A percentile compares a stretch with the other conserved stretches of the same genome.
Evolutionary conservation across 2,888 invertebrate genomes (phyloP).

Genomic region (Camponotus fellah): DNA sequence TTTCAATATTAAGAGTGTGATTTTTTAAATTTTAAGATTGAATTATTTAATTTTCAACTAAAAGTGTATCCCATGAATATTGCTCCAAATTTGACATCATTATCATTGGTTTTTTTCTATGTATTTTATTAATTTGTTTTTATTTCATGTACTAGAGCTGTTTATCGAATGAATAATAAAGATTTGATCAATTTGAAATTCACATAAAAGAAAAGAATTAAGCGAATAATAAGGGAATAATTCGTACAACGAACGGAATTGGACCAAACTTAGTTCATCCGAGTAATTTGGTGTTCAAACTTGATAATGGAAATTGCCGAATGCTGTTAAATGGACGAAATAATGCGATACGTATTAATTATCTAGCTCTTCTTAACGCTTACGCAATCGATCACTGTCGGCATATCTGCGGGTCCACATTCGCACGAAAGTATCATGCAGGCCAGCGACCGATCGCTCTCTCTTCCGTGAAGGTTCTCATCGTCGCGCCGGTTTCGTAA

Average conservation of each 20-base stretch:
- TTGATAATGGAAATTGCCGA: constrained; percentile 81
- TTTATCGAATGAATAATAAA: not conserved
- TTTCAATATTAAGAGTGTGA: not conserved
- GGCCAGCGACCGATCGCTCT: constrained; percentile 72
- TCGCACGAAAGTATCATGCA: constrained; percentile 68
- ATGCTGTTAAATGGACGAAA: constrained; percentile 75
- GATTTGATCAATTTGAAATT: not conserved
- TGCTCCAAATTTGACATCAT: not conserved
- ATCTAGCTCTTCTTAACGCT: constrained; percentile 64
- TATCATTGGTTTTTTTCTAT: not conserved
- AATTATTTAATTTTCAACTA: not conserved
- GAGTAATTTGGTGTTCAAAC: constrained; percentile 79
- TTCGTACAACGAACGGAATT: not conserved
- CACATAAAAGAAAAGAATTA: constrained; percentile 6
- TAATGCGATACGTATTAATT: constrained; percentile 73
- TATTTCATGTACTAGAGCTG: not conserved
- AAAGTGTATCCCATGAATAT: not conserved
- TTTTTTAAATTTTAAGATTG: too few species aligned
- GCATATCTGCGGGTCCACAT: constrained; percentile 61
- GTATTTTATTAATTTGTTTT: constrained; percentile 8
- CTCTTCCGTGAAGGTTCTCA: constrained; percentile 79
- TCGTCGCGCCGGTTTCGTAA: constrained; percentile 26
- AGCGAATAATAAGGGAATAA: not conserved
- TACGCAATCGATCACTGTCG: constrained; percentile 73
- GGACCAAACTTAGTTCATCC: constrained; percentile 44